A percentile compares a stretch with the other conserved stretches of the same genome.
phyloP scores from a whole-genome alignment of 2,888 invertebrate species.

The Thymelicus sylvestris region DNA sequence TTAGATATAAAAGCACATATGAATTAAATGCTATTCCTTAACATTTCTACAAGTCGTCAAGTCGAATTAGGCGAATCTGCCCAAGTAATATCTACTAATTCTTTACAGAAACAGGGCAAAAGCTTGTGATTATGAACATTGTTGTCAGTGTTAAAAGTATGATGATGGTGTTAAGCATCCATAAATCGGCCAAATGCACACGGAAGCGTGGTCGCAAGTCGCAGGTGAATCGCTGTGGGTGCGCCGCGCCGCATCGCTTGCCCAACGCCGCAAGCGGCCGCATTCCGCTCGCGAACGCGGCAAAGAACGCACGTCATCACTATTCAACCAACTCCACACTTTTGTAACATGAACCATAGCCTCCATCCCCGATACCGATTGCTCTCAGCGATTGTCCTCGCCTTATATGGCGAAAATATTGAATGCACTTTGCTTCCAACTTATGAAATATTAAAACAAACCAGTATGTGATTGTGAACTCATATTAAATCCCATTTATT shows the following conservation, averaged over 20 bases:
- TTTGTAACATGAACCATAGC: constrained; percentile 11
- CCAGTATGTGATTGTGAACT: constrained; percentile 22
- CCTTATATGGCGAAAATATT: constrained; percentile 18
- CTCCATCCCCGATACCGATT: background rate
- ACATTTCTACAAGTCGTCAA: too few relatives aligned
- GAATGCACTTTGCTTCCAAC: constrained; percentile 11
- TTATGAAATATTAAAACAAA: constrained; percentile 27
- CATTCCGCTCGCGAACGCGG: constrained; percentile 45
- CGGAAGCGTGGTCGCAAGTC: constrained; percentile 52
- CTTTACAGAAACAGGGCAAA: too few relatives aligned
- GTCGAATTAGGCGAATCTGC: too few relatives aligned
- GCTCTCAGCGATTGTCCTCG: constrained; percentile 9
- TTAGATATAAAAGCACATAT: too few relatives aligned
- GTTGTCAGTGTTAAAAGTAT: background rate
- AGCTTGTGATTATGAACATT: background rate
- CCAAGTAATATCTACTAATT: too few relatives aligned
- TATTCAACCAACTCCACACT: background rate
- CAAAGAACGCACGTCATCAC: constrained; percentile 50
- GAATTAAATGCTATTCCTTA: too few relatives aligned
- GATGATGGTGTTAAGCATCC: constrained; percentile 23
- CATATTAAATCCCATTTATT: constrained; percentile 7
- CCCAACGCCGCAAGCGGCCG: constrained; percentile 47
- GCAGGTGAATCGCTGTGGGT: constrained; percentile 67
- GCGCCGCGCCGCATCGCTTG: constrained; percentile 38
- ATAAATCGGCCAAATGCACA: constrained; percentile 50